Percentiles rank a stretch among this genome's conserved stretches.
phyloP scores from a whole-genome alignment of 2,113 vertebrate genomes.

The Myanophis thanlyinensis region DNA sequence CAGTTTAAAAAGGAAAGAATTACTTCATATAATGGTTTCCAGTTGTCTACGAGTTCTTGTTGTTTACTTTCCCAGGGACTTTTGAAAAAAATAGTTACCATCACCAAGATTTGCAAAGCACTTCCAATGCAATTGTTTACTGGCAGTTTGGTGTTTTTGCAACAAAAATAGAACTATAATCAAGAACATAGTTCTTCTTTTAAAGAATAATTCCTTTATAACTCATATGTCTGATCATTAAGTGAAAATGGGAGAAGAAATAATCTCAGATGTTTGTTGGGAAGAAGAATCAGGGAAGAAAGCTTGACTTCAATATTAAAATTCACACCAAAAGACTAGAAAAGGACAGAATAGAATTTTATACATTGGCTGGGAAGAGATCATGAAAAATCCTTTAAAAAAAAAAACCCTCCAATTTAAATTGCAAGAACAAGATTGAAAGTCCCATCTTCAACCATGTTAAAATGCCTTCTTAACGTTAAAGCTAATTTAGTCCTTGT shows the following conservation, averaged over 20 bases:
- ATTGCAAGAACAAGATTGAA: not conserved
- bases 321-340: not conserved
- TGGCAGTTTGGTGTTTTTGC: not conserved
- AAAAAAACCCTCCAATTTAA: not conserved
- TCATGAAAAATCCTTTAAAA: not conserved
- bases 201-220: not conserved
- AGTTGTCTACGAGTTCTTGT: not conserved
- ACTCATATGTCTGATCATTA: not conserved
- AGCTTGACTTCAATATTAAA: not conserved
- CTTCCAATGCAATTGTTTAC: not conserved
- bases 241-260: not conserved
- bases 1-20: not conserved
- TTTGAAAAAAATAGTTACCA: not conserved
- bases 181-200: not conserved
- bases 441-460: not conserved
- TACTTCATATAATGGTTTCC: not conserved
- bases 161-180: not conserved
- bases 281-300: not conserved
- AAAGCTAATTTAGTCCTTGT: not conserved
- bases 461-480: not conserved
- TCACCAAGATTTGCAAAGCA: not conserved
- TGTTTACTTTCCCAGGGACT: not conserved
- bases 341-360: not conserved
- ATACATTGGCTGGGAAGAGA: not conserved
- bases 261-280: not conserved